phyloP scores from a whole-genome alignment of 2,797 vertebrate species.

The Podarcis lilfordi region DNA sequence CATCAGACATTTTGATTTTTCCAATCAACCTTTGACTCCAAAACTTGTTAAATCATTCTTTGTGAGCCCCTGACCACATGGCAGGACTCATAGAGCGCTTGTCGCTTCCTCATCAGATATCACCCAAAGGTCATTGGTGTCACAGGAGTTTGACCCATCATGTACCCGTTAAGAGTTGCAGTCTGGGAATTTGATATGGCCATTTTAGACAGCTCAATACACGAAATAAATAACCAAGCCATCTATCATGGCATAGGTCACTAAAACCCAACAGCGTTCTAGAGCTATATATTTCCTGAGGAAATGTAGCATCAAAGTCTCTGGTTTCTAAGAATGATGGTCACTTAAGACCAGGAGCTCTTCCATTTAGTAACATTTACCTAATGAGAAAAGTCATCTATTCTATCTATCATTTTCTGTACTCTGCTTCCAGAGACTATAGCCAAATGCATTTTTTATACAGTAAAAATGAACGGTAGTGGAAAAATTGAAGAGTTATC shows the following conservation, averaged over 20 bases:
- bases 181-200: slow-evolving; percentile 23
- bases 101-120: slow-evolving; percentile 35
- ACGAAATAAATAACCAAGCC: neutral
- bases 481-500: neutral
- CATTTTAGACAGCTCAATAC: slow-evolving; percentile 19
- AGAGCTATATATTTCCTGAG: neutral
- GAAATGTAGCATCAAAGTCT: neutral
- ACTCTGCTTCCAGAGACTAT: neutral
- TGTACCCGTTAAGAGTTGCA: slow-evolving; percentile 9
- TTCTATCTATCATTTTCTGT: neutral
- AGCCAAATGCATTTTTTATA: neutral
- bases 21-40: neutral
- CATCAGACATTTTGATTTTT: neutral
- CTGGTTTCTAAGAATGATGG: neutral
- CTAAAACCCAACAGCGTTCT: neutral
- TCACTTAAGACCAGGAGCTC: neutral
- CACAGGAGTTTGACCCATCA: slow-evolving; percentile 10
- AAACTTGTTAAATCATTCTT: neutral
- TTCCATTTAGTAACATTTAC: slow-evolving; percentile 1
- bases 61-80: slow-evolving; percentile 15
- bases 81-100: neutral
- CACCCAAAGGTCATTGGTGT: slow-evolving; percentile 20
- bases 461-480: neutral
- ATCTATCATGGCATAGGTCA: slow-evolving; percentile 10
- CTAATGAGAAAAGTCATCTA: neutral